Conservation (phyloP, 2,888 invertebrate species). For the Cataglyphis albicans region DNA sequence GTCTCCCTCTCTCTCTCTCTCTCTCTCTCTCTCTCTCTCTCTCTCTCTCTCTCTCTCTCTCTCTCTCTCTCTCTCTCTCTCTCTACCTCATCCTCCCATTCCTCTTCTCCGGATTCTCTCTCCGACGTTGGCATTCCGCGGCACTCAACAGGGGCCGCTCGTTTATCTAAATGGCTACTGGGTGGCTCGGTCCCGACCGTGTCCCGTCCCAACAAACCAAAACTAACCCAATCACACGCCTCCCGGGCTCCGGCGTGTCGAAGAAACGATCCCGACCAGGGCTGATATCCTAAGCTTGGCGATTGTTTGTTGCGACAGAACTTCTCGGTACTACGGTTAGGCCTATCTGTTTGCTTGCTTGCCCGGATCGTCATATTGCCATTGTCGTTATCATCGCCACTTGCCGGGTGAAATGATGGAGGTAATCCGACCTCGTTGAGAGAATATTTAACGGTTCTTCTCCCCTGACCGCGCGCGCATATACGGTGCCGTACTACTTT, state of each 20-base stretch:
- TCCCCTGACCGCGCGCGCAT: conserved; percentile 52
- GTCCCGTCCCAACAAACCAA: conserved; percentile 79
- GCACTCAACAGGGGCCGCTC: conserved; percentile 83
- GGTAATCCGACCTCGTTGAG: conserved; percentile 77
- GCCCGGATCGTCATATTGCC: conserved; percentile 56
- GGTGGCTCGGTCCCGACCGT: conserved; percentile 79
- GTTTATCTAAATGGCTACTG: conserved; percentile 85
- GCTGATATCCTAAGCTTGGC: conserved; percentile 46
- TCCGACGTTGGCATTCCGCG: conserved; percentile 77
- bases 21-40: no score
- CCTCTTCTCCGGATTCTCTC: conserved; percentile 44
- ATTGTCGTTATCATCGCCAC: conserved; percentile 61
- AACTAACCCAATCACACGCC: conserved; percentile 81
- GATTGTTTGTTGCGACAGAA: conserved; percentile 46
- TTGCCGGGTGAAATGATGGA: conserved; percentile 73
- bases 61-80: conserved; percentile 17
- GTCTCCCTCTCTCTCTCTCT: no score
- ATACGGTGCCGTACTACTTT: conserved; percentile 72
- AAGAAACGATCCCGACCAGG: conserved; percentile 45
- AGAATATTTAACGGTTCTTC: conserved; percentile 72
- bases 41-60: no score
- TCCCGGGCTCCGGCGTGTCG: conserved; percentile 18
- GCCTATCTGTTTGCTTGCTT: conserved; percentile 34
- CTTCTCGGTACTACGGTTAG: conserved; percentile 41
- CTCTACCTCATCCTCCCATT: conserved; percentile 37